These are phyloP conservation scores for Lontra canadensis DNA, from an alignment of 2,113 vertebrate species.

Conservation along the genomic window DNA sequence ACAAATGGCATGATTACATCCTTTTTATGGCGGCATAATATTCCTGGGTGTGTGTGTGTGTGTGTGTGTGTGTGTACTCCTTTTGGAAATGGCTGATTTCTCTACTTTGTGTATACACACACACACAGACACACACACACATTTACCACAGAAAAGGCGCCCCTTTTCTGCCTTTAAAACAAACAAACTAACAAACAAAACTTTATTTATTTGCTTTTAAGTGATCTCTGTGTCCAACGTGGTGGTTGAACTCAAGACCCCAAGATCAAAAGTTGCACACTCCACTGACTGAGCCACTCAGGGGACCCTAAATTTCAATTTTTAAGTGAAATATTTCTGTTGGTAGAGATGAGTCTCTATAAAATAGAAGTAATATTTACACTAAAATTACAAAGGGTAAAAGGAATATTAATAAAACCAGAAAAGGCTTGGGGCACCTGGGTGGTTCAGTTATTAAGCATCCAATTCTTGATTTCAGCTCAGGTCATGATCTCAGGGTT, in stretches of 20 bases:
- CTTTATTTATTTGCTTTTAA: too few relatives aligned
- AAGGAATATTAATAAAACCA: background rate
- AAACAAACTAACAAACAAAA: too few relatives aligned
- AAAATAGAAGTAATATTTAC: conserved; percentile 33
- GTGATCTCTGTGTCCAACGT: too few relatives aligned
- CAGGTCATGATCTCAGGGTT: background rate
- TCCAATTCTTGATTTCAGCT: background rate
- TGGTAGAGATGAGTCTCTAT: background rate
- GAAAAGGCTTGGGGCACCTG: background rate
- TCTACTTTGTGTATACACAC: too few relatives aligned
- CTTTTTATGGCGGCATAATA: background rate
- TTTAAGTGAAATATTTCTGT: conserved; percentile 1
- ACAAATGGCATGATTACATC: background rate
- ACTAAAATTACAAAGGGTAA: conserved; percentile 18
- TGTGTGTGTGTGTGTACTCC: background rate
- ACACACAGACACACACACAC: background rate
- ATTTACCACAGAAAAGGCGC: background rate
- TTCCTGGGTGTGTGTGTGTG: background rate
- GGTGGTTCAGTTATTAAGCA: background rate
- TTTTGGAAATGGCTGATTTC: too few relatives aligned
- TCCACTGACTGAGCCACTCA: too few relatives aligned
- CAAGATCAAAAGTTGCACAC: too few relatives aligned
- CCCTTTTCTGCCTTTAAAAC: too few relatives aligned
- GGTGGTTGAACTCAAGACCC: too few relatives aligned
- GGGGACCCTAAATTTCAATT: background rate